These are phyloP conservation scores for Halcyon leucocephala DNA, from an alignment of 2,797 vertebrate genomes.

Conservation along the genomic window DNA sequence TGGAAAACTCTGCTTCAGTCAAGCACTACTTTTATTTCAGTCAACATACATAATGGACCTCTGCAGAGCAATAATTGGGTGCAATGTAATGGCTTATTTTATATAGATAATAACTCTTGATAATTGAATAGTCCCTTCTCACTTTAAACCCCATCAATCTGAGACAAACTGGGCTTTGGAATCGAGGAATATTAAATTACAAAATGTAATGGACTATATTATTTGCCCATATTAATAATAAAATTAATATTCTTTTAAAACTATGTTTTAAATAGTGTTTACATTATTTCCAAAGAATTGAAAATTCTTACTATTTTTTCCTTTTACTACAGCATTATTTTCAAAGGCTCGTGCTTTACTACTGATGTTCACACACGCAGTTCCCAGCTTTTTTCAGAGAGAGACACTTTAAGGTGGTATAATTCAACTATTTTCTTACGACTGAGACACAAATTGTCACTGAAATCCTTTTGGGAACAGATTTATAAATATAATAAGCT, in stretches of 20 bases:
- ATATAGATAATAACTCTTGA: neutral
- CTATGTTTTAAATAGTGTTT: neutral
- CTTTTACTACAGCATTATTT: neutral
- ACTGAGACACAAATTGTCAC: slow-evolving; percentile 32
- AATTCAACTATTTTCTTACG: slow-evolving; percentile 47
- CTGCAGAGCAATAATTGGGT: neutral
- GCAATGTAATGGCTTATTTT: neutral
- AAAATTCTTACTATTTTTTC: slow-evolving; percentile 23
- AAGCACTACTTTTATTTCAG: neutral
- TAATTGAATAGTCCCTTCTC: neutral
- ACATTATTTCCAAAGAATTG: neutral
- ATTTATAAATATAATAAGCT: slow-evolving; percentile 7
- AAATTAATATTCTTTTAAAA: slow-evolving; percentile 11
- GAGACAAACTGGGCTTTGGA: neutral
- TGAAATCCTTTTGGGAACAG: slow-evolving; percentile 5
- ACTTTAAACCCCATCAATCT: slow-evolving; percentile 1
- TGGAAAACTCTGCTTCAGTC: neutral
- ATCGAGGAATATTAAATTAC: neutral
- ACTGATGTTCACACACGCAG: neutral
- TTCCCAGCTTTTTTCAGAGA: neutral
- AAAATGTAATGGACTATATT: neutral
- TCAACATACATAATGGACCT: neutral
- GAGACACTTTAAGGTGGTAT: neutral
- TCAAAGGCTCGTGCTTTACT: neutral
- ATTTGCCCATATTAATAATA: neutral